These are phyloP conservation scores for Hermaeophaga mercurialis DNA, from an alignment of 2,888 invertebrate species.

Conservation along the genomic window DNA sequence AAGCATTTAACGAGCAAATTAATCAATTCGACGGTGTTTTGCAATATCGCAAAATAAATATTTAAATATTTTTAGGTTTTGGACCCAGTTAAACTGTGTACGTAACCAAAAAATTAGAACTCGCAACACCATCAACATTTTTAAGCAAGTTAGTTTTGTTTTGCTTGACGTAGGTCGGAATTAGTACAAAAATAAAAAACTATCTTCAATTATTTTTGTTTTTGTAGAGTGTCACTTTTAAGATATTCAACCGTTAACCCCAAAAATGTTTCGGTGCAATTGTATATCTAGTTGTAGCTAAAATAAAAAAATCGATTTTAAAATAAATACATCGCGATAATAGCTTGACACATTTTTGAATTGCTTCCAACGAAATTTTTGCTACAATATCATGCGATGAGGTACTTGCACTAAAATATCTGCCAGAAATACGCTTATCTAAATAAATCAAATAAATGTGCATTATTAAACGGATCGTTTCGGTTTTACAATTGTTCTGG, in stretches of 20 bases:
- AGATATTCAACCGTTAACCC: too few relatives aligned
- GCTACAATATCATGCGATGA: constrained; percentile 23
- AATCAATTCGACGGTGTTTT: not conserved
- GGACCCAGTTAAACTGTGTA: constrained; percentile 1
- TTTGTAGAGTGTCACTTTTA: too few relatives aligned
- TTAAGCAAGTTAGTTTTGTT: too few relatives aligned
- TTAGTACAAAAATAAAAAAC: too few relatives aligned
- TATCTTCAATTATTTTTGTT: too few relatives aligned
- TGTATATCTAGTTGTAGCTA: too few relatives aligned
- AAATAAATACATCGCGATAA: constrained; percentile 11
- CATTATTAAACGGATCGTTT: constrained; percentile 12
- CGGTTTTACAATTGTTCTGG: not conserved
- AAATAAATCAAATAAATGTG: constrained; percentile 21
- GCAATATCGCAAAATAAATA: not conserved
- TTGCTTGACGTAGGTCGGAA: too few relatives aligned
- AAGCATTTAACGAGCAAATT: not conserved
- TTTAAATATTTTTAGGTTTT: not conserved
- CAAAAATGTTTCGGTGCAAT: too few relatives aligned
- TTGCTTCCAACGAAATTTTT: constrained; percentile 26
- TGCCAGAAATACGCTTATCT: constrained; percentile 22
- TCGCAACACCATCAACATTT: too few relatives aligned
- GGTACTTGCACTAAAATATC: constrained; percentile 23
- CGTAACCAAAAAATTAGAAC: not conserved
- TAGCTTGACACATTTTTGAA: constrained; percentile 32
- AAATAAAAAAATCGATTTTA: too few relatives aligned